phyloP scores from a whole-genome alignment of 2,113 vertebrate genomes.

The Anthoscopus minutus region DNA sequence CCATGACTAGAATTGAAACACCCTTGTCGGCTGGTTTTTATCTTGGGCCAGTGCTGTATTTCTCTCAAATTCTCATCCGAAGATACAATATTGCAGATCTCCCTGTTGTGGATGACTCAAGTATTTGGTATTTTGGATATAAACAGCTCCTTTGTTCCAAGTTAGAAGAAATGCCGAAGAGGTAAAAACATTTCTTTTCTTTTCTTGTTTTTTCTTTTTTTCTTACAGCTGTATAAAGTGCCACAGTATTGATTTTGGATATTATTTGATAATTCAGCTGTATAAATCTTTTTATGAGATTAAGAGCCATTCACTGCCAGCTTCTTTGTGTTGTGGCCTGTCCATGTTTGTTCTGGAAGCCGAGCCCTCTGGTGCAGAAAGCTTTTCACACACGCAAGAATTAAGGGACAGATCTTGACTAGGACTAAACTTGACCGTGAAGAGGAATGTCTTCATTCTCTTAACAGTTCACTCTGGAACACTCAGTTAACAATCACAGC shows the following conservation, averaged over 20 bases:
- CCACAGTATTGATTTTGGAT: background rate
- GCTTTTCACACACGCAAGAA: background rate
- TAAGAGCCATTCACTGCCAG: background rate
- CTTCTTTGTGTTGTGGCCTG: background rate
- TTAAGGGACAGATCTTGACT: background rate
- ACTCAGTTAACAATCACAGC: background rate
- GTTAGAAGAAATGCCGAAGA: background rate
- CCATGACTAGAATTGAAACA: constrained; percentile 39
- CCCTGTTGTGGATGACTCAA: background rate
- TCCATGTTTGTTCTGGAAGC: background rate
- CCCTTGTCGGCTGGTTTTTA: background rate
- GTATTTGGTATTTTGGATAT: background rate
- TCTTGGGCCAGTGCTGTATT: background rate
- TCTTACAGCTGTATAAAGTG: background rate
- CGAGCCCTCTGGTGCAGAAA: background rate
- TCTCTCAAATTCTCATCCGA: background rate
- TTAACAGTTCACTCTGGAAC: background rate
- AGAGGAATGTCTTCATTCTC: background rate
- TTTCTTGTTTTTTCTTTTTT: fast-evolving
- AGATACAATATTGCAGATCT: background rate
- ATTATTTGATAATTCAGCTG: background rate
- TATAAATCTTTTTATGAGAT: background rate
- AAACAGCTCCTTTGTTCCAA: background rate
- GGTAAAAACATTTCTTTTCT: background rate
- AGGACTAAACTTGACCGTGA: background rate